Percentiles rank a stretch among this genome's conserved stretches.
phyloP scores from a whole-genome alignment of 1,140 invertebrate genomes.

The Drosophila pseudoananassae region DNA sequence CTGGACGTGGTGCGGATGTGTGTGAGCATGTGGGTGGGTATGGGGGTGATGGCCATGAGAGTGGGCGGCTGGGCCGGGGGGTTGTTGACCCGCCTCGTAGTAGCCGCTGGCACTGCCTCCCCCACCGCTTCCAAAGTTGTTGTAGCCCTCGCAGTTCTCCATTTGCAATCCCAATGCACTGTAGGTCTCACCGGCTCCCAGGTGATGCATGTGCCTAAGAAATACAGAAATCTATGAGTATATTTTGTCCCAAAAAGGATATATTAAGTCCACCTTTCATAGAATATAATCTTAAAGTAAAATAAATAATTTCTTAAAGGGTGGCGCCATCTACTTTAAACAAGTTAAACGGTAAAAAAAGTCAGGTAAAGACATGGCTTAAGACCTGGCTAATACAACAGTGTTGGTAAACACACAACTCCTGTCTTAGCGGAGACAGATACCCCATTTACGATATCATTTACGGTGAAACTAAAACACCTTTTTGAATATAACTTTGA shows the following conservation, averaged over 20 bases:
- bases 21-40: constrained; percentile 42
- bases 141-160: constrained; percentile 81
- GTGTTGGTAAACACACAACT: neutral
- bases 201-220: constrained; percentile 68
- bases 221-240: neutral
- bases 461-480: neutral
- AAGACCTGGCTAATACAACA: neutral
- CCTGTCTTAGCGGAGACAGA: neutral
- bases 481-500: neutral
- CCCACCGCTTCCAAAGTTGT: constrained; percentile 58
- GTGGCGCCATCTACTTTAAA: neutral
- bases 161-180: constrained; percentile 81
- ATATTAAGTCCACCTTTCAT: too few relatives aligned
- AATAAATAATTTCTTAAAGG: neutral
- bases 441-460: neutral
- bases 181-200: constrained; percentile 71
- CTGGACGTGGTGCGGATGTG: constrained; percentile 16
- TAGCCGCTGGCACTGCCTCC: constrained; percentile 34
- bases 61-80: constrained; percentile 55
- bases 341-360: too few relatives aligned
- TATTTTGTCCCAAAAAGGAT: neutral
- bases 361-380: too few relatives aligned
- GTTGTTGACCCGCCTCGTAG: constrained; percentile 62
- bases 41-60: constrained; percentile 43
- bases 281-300: neutral